Evolutionary conservation across 2,113 vertebrate genomes (phyloP).

Genomic region (Muntiacus reevesi): DNA sequence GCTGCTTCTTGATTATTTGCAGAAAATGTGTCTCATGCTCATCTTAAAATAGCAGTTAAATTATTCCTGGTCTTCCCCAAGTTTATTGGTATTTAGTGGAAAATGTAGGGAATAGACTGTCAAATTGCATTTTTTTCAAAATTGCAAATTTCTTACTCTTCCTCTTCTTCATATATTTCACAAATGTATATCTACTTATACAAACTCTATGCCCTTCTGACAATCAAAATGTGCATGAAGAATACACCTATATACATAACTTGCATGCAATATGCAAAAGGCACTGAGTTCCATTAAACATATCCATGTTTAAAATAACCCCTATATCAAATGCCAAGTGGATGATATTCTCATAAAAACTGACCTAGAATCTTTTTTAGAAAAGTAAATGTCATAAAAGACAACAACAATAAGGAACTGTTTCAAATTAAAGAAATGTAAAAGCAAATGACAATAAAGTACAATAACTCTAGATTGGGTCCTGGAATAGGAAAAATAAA

Average conservation of each 20-base stretch:
- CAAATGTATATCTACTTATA: background rate
- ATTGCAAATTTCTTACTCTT: background rate
- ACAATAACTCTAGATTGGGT: background rate
- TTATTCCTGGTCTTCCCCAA: background rate
- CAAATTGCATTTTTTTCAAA: background rate
- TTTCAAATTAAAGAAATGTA: background rate
- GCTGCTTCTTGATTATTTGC: background rate
- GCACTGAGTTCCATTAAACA: background rate
- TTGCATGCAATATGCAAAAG: background rate
- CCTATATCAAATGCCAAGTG: background rate
- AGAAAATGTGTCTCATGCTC: background rate
- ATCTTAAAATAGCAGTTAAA: background rate
- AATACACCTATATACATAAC: background rate
- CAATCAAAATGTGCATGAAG: background rate
- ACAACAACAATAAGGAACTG: background rate
- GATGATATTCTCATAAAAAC: background rate
- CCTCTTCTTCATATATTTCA: background rate
- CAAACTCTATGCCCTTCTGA: background rate
- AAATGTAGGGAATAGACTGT: background rate
- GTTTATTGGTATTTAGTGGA: background rate
- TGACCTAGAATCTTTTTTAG: background rate
- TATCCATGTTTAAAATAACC: background rate
- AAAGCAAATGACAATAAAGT: background rate
- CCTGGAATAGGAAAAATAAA: background rate
- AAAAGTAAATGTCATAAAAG: background rate